These are phyloP conservation scores for Dioctria linearis DNA, from an alignment of 2,888 invertebrate genomes.

Conservation along the genomic window DNA sequence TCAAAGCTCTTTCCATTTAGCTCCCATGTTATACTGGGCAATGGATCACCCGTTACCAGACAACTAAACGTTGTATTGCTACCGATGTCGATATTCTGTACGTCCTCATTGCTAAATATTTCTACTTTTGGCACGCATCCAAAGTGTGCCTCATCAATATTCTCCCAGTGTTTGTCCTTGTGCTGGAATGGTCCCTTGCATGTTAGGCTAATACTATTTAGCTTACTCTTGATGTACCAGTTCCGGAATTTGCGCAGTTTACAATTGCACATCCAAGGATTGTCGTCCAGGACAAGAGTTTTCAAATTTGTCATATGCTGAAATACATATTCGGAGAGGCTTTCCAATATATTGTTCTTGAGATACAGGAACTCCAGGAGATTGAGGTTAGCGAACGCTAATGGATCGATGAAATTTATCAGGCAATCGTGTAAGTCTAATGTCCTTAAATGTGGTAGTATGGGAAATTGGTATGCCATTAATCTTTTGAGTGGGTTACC, in stretches of 20 bases:
- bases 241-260: constrained; percentile 85
- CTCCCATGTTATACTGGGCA: constrained; percentile 87
- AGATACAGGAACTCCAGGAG: constrained; percentile 84
- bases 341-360: constrained; percentile 84
- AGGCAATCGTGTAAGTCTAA: constrained; percentile 87
- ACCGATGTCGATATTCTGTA: constrained; percentile 81
- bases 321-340: constrained; percentile 78
- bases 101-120: constrained; percentile 74
- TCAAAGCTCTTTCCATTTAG: constrained; percentile 80
- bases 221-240: constrained; percentile 86
- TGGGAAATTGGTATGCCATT: constrained; percentile 85
- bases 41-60: constrained; percentile 85
- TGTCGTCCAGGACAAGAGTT: constrained; percentile 85
- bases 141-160: constrained; percentile 82
- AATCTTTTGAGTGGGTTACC: constrained; percentile 86
- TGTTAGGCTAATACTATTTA: constrained; percentile 82
- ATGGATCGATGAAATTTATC: constrained; percentile 81
- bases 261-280: constrained; percentile 94
- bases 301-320: constrained; percentile 84
- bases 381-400: constrained; percentile 83
- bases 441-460: constrained; percentile 84
- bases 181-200: constrained; percentile 82
- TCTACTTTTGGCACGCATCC: constrained; percentile 86
- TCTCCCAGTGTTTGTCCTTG: constrained; percentile 83
- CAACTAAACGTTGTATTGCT: constrained; percentile 88